These are phyloP conservation scores for Oscheius myriophilus DNA, from an alignment of 2,888 invertebrate genomes.

Conservation along the genomic window DNA sequence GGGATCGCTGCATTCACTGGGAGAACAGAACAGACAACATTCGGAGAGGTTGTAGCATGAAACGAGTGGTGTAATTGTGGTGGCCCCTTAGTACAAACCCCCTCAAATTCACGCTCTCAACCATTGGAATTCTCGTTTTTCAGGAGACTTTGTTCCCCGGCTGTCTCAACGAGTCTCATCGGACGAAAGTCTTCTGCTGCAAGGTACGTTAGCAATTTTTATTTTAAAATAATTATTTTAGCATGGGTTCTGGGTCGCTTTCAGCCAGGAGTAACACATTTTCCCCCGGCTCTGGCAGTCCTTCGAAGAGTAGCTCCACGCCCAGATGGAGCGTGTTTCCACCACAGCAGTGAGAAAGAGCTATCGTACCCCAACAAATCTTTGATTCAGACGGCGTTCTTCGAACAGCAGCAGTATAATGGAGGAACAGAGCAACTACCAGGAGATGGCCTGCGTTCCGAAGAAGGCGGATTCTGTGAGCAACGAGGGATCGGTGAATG, in stretches of 20 bases:
- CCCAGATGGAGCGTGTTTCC: constrained; percentile 34
- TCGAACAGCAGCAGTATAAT: constrained; percentile 25
- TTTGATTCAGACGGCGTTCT: constrained; percentile 11
- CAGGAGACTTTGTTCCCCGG: constrained; percentile 30
- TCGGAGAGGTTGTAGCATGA: background rate
- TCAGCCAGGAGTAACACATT: constrained; percentile 16
- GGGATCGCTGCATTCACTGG: constrained; percentile 50
- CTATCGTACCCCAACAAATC: background rate
- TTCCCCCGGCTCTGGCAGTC: constrained; percentile 1
- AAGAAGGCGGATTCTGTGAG: constrained; percentile 17
- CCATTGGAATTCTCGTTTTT: no score
- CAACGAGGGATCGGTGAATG: background rate
- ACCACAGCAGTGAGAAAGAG: background rate
- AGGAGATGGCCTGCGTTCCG: constrained; percentile 13
- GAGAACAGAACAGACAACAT: constrained; percentile 23
- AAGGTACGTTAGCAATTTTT: background rate
- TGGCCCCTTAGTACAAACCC: no score
- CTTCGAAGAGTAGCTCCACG: constrained; percentile 12
- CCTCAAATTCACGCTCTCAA: no score
- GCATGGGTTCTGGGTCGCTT: background rate
- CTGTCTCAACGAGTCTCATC: constrained; percentile 10
- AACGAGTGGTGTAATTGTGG: no score
- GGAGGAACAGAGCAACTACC: constrained; percentile 23
- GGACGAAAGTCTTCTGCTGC: constrained; percentile 20
- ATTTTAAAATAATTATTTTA: background rate